Evolutionary conservation across 1,140 invertebrate genomes (phyloP).

Genomic region (fruit fly (Drosophila melanogaster)): Release_6_plus_ISO1_MT NT_037436.4:21993001-21993500

Average conservation of each 20-base stretch:
- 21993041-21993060: slow-evolving; percentile 27
- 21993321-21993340: slow-evolving; percentile 36
- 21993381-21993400: neutral
- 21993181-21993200: slow-evolving; percentile 27
- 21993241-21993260: neutral
- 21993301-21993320: slow-evolving; percentile 37
- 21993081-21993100: slow-evolving; percentile 41
- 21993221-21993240: slow-evolving; percentile 31
- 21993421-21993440: slow-evolving; percentile 7
- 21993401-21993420: neutral
- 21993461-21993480: slow-evolving; percentile 31
- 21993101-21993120: slow-evolving; percentile 36
- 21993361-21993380: slow-evolving; percentile 19
- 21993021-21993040: slow-evolving; percentile 1
- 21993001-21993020: slow-evolving; percentile 9
- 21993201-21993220: slow-evolving; percentile 4
- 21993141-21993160: slow-evolving; percentile 5
- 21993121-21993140: slow-evolving; percentile 35
- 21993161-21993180: slow-evolving; percentile 18
- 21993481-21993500: slow-evolving; percentile 15
- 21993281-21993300: slow-evolving; percentile 27
- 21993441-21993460: slow-evolving; percentile 44
- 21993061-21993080: slow-evolving; percentile 35
- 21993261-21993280: slow-evolving; percentile 17
- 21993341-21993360: neutral